Base-by-base conservation (phyloP, 2,888 invertebrate species). In the Furcula furcula region DNA sequence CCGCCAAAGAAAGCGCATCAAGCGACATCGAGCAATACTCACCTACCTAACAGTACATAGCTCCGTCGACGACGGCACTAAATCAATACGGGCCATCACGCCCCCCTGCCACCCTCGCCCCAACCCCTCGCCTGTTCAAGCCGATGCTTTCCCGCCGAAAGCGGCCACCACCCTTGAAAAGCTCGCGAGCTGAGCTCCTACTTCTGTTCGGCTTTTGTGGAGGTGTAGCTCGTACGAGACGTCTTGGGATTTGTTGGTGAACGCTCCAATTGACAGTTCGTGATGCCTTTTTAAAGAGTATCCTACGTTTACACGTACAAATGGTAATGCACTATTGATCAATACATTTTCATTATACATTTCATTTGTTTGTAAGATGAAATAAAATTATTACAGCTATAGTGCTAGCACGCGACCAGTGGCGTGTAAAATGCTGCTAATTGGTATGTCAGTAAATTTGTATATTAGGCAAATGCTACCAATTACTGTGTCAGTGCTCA, bases 51-150 rank as follows among this genome's bases (percentile, higher is more conserved):
- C 73, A 77, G 78, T 84, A 86, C 84, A 84, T 85, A 85, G 85
- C 84, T 75, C 65, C 83, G 84, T 81, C 88, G 88, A 87, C 88
- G 88, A 88, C 87, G 89, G 89, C 89, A 89, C 88, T 89, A 89
- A 89, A 89, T 89, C 89, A 89, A 89, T 89, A 89, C 89, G 85
- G 83, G 82, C 87, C 89, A 87, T 89, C 89, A 86, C 82, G 69
- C 81, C 79, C 77, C 72, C 71, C 68, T 50, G 64, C 65, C 54
- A 40, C 56, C 65, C 60, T 50, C n/a, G 50, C 57, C 62, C 65
- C 56, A 52, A 55, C 60, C 56, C 58, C 45, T 44, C 50, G 45
- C 45, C 69, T 64, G 68, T 70, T 71, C 73, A 77, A 77, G 76
- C 81, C 70, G 67, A 76, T 80, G 67, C 76, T 80, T 83, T 84